Evolutionary conservation across 2,888 invertebrate species (phyloP).

Genomic region (Campaea margaritaria): DNA sequence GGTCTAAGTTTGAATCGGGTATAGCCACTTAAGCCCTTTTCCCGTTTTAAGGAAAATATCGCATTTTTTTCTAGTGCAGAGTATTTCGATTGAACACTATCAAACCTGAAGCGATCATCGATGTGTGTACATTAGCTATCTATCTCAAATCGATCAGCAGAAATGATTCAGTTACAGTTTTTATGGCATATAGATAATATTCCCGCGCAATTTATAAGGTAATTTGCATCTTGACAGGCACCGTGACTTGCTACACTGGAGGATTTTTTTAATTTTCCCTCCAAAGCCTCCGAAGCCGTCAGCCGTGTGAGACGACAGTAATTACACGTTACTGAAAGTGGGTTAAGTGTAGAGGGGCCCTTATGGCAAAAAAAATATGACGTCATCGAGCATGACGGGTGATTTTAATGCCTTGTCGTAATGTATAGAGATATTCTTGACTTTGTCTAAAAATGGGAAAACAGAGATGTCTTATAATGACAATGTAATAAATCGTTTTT

Average conservation of each 20-base stretch:
- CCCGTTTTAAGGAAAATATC: too few relatives aligned
- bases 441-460: background rate
- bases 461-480: too few relatives aligned
- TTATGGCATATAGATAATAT: slow-evolving; percentile 28
- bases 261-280: slow-evolving; percentile 53
- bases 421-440: slow-evolving; percentile 3
- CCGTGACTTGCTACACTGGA: slow-evolving; percentile 54
- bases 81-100: too few relatives aligned
- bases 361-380: slow-evolving; percentile 32
- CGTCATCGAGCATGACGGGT: slow-evolving; percentile 27
- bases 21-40: too few relatives aligned
- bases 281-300: slow-evolving; percentile 40
- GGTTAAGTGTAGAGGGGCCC: slow-evolving; percentile 42
- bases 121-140: too few relatives aligned
- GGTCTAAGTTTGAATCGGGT: too few relatives aligned
- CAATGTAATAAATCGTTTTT: too few relatives aligned
- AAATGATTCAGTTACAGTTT: too few relatives aligned
- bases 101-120: too few relatives aligned
- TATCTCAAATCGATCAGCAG: too few relatives aligned
- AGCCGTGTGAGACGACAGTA: slow-evolving; percentile 46
- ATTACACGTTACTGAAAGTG: slow-evolving; percentile 48
- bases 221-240: slow-evolving; percentile 49
- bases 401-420: slow-evolving; percentile 2
- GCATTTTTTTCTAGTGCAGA: too few relatives aligned
- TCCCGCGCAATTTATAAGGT: slow-evolving; percentile 48